A percentile compares a stretch with the other conserved stretches of the same genome.
Evolutionary conservation across 2,797 vertebrate genomes (phyloP).

Genomic region (Schizopygopsis malacanthus): DNA sequence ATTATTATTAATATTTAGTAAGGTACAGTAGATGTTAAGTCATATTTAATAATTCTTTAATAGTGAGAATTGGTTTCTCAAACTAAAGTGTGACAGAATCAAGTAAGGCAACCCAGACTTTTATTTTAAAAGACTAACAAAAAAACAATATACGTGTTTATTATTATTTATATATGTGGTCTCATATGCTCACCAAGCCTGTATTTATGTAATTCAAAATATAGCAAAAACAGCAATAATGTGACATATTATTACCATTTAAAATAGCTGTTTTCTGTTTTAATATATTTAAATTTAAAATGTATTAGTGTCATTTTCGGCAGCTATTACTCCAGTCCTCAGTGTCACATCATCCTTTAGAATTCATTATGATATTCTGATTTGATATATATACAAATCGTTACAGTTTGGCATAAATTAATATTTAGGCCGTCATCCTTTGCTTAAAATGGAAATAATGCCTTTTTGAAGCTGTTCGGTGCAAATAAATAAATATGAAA

Average conservation of each 20-base stretch:
- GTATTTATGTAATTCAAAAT: background rate
- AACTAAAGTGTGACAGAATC: too few relatives aligned
- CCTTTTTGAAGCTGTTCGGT: background rate
- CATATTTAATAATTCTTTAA: too few relatives aligned
- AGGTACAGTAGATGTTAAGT: too few relatives aligned
- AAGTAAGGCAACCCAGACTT: background rate
- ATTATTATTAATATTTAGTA: too few relatives aligned
- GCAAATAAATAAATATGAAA: slow-evolving; percentile 15
- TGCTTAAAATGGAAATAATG: background rate
- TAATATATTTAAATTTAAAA: background rate
- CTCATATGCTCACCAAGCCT: too few relatives aligned
- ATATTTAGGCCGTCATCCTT: background rate
- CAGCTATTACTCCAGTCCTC: background rate
- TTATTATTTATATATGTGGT: background rate
- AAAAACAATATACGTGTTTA: background rate
- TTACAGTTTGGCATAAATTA: background rate
- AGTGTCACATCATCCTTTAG: background rate
- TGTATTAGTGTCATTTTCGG: background rate
- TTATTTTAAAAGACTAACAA: background rate
- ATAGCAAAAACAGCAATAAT: too few relatives aligned
- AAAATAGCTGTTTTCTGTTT: background rate
- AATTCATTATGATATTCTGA: background rate
- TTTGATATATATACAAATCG: background rate
- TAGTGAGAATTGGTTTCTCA: too few relatives aligned
- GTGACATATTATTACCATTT: background rate